Conservation (phyloP, 2,797 vertebrate genomes). For the Lates japonicus region DNA sequence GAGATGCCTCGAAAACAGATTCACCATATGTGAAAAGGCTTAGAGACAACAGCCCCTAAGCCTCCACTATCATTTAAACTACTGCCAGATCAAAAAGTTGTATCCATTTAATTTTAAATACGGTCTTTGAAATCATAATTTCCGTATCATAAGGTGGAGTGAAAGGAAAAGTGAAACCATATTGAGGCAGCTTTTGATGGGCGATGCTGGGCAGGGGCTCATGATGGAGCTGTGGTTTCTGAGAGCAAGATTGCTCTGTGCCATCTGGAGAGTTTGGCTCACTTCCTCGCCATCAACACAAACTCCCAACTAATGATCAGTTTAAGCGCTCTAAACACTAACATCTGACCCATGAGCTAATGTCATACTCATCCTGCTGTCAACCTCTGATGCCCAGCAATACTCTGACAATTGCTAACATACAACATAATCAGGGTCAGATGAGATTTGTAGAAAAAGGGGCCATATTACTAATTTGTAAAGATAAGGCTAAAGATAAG, state of each 20-base stretch:
- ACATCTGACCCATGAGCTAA: constrained; percentile 40
- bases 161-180: constrained; percentile 89
- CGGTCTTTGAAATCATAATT: constrained; percentile 82
- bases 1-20: constrained; percentile 64
- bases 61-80: constrained; percentile 44
- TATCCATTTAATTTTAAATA: constrained; percentile 87
- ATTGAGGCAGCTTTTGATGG: constrained; percentile 86
- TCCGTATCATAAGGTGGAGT: constrained; percentile 88
- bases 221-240: constrained; percentile 72
- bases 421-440: neutral
- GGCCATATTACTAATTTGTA: neutral
- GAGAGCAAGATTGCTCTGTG: constrained; percentile 39
- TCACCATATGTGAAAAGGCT: constrained; percentile 56
- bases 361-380: constrained; percentile 30
- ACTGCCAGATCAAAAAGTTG: constrained; percentile 57
- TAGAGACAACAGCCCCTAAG: constrained; percentile 47
- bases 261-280: constrained; percentile 64
- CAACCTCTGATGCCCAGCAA: constrained; percentile 4
- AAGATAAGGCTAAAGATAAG: neutral
- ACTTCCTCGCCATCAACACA: constrained; percentile 14
- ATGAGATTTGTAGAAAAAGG: neutral
- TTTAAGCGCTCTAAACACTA: constrained; percentile 38
- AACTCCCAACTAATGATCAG: constrained; percentile 24
- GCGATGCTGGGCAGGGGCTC: constrained; percentile 50
- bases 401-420: neutral